Conservation (phyloP, 2,888 invertebrate genomes). For the Athalia cordata region DNA sequence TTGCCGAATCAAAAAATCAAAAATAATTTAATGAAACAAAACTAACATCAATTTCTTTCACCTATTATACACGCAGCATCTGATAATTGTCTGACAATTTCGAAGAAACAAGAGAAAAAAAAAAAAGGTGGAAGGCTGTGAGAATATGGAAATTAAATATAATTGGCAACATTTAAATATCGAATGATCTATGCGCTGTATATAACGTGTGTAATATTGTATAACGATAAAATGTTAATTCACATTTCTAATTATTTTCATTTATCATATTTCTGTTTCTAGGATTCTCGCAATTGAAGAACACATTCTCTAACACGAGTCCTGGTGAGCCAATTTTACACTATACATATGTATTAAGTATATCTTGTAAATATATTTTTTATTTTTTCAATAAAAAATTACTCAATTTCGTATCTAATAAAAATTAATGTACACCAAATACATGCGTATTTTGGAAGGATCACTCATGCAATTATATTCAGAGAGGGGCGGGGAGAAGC, state of each 20-base stretch:
- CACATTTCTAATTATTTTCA: not conserved
- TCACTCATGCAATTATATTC: not conserved
- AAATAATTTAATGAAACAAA: not conserved
- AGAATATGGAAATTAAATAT: not conserved
- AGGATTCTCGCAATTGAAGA: constrained; percentile 70
- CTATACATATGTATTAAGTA: not conserved
- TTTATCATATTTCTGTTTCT: constrained; percentile 53
- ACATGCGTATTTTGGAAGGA: not conserved
- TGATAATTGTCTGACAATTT: not conserved
- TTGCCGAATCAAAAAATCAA: constrained; percentile 29
- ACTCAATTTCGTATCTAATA: no score
- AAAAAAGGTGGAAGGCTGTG: not conserved
- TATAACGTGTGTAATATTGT: no score
- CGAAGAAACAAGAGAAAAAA: not conserved
- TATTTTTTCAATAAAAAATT: no score
- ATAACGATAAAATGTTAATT: no score
- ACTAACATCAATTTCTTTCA: not conserved
- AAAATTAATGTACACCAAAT: not conserved
- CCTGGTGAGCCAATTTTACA: constrained; percentile 62
- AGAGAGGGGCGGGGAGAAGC: not conserved
- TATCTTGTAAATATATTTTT: not conserved
- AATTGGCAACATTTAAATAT: no score
- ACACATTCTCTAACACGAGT: constrained; percentile 66
- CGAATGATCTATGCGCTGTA: no score
- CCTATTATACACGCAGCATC: not conserved